Conservation (phyloP, 2,797 vertebrate genomes). For the Myiothlypis coronata region DNA sequence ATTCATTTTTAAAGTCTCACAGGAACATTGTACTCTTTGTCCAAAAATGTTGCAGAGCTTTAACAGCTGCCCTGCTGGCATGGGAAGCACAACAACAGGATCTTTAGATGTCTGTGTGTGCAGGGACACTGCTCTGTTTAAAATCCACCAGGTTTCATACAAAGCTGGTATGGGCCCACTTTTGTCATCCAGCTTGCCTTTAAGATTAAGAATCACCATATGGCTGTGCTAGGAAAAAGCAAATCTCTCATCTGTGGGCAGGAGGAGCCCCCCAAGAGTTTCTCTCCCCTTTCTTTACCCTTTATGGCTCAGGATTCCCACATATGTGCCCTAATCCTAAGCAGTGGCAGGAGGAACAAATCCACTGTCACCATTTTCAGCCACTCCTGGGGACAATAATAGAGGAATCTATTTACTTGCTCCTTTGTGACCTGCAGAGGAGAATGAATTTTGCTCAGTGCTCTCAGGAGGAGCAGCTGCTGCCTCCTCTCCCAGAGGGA, state of each 20-base stretch:
- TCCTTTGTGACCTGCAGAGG: neutral
- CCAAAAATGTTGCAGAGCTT: conserved; percentile 37
- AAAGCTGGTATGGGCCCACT: neutral
- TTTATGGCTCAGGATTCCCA: neutral
- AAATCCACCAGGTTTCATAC: neutral
- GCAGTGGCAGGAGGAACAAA: neutral
- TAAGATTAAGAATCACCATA: neutral
- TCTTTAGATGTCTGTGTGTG: neutral
- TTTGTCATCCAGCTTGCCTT: neutral
- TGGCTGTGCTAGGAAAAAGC: neutral
- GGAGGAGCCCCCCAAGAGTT: neutral
- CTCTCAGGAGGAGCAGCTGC: neutral
- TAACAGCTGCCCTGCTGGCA: conserved; percentile 14
- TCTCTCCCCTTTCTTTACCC: neutral
- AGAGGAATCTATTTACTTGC: neutral
- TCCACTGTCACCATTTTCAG: neutral
- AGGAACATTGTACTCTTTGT: neutral
- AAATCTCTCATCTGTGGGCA: neutral
- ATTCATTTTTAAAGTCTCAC: conserved; percentile 45
- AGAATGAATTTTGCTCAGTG: neutral
- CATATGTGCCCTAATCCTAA: fast-evolving
- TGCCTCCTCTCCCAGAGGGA: neutral
- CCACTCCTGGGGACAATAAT: neutral
- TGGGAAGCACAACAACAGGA: neutral
- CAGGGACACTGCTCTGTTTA: neutral